Percentiles rank a stretch among this genome's conserved stretches.
These are phyloP conservation scores for Pipa parva DNA, from an alignment of 2,113 vertebrate species.

Conservation along the genomic window DNA sequence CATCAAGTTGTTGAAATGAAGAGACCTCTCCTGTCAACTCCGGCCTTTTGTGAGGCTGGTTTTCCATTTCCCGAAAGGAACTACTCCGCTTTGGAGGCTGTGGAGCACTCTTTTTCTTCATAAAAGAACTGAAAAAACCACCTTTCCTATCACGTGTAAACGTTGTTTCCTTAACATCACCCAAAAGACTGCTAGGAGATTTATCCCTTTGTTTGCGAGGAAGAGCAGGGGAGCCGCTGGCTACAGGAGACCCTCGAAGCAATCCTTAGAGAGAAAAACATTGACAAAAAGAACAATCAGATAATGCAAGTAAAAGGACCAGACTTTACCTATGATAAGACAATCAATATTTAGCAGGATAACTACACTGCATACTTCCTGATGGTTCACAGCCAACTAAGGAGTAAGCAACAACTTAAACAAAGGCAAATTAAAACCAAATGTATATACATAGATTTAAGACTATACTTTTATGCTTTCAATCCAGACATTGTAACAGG, in stretches of 20 bases:
- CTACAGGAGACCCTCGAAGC: constrained; percentile 64
- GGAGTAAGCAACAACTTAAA: no score
- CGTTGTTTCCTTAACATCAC: constrained; percentile 86
- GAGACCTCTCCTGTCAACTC: constrained; percentile 84
- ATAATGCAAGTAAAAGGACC: no score
- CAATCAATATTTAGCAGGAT: no score
- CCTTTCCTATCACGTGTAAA: constrained; percentile 93
- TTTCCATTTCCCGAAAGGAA: constrained; percentile 96
- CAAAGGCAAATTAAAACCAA: no score
- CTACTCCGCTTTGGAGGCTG: constrained; percentile 93
- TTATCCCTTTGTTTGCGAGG: constrained; percentile 95
- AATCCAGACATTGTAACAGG: no score
- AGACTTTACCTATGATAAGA: no score
- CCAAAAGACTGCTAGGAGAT: constrained; percentile 84
- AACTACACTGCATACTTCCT: no score
- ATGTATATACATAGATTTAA: no score
- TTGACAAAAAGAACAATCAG: no score
- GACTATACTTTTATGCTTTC: no score
- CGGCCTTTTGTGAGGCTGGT: constrained; percentile 93
- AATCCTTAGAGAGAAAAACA: constrained; percentile 62
- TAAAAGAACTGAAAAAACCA: constrained; percentile 97
- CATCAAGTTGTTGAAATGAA: constrained; percentile 79
- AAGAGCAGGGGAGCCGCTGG: constrained; percentile 83
- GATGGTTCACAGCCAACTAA: no score
- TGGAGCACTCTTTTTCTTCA: constrained; percentile 93